Conservation (phyloP, 2,113 vertebrate genomes). For the Dryoscopus gambensis region DNA sequence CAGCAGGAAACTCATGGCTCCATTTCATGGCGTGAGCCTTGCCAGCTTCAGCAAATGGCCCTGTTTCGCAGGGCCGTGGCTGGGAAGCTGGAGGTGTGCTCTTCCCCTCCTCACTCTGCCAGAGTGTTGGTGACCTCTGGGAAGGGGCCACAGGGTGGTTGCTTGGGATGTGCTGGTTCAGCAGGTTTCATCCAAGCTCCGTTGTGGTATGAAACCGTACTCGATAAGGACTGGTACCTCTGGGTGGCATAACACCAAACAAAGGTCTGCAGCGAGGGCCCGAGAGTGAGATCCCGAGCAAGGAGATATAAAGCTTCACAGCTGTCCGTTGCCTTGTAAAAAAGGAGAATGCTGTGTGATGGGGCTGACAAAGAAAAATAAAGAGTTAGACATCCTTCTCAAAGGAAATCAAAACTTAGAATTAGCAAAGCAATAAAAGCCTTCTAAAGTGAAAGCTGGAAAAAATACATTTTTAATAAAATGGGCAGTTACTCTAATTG, state of each 20-base stretch:
- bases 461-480: slow-evolving; percentile 75
- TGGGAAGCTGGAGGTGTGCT: background rate
- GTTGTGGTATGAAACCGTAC: background rate
- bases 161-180: background rate
- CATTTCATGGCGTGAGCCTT: background rate
- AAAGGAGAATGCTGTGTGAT: background rate
- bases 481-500: slow-evolving; percentile 71
- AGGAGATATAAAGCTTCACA: background rate
- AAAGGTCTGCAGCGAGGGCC: background rate
- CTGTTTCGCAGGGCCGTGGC: background rate
- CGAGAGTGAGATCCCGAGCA: accelerated
- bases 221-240: background rate
- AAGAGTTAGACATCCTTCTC: background rate
- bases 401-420: slow-evolving; percentile 25
- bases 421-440: slow-evolving; percentile 35
- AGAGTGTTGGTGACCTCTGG: background rate
- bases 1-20: background rate
- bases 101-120: no score
- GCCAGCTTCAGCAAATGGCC: background rate
- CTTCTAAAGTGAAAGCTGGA: slow-evolving; percentile 64
- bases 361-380: background rate
- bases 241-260: background rate
- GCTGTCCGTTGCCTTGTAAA: background rate
- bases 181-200: background rate
- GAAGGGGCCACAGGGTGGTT: background rate